Evolutionary conservation across 2,113 vertebrate genomes (phyloP).

Genomic region (Odocoileus virginianus): DNA sequence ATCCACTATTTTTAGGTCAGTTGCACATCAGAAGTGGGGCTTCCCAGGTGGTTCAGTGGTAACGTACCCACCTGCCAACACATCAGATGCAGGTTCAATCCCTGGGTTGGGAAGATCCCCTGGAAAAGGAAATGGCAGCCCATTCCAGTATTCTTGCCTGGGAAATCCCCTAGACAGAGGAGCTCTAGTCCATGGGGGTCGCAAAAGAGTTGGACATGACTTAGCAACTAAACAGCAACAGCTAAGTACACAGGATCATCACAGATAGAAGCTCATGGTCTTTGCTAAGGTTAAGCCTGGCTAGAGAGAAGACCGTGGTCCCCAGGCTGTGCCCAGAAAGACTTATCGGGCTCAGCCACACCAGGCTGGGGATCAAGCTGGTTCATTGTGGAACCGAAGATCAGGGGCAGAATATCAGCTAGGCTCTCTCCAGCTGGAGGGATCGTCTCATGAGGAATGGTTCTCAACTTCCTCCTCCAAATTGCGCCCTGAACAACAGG

Average conservation of each 20-base stretch:
- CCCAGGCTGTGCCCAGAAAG: background rate
- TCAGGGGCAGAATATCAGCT: background rate
- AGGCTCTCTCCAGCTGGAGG: background rate
- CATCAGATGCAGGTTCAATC: background rate
- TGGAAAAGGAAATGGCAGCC: background rate
- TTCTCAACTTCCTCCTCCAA: background rate
- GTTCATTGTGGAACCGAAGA: background rate
- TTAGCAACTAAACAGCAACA: background rate
- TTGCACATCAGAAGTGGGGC: background rate
- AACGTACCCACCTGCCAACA: fast-evolving
- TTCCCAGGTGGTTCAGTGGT: background rate
- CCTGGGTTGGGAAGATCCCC: background rate
- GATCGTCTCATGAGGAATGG: background rate
- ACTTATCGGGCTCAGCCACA: too few species aligned
- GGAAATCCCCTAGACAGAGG: background rate
- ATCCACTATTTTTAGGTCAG: background rate
- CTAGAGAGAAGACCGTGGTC: background rate
- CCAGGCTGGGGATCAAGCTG: background rate
- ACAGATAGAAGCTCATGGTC: background rate
- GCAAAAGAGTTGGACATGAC: background rate
- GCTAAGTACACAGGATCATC: too few species aligned
- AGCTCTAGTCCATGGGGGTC: background rate
- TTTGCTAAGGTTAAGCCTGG: background rate
- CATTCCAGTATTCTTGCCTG: background rate
- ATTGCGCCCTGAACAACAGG: background rate